Evolutionary conservation across 2,113 vertebrate species (phyloP).

Genomic region (Colius striatus): DNA sequence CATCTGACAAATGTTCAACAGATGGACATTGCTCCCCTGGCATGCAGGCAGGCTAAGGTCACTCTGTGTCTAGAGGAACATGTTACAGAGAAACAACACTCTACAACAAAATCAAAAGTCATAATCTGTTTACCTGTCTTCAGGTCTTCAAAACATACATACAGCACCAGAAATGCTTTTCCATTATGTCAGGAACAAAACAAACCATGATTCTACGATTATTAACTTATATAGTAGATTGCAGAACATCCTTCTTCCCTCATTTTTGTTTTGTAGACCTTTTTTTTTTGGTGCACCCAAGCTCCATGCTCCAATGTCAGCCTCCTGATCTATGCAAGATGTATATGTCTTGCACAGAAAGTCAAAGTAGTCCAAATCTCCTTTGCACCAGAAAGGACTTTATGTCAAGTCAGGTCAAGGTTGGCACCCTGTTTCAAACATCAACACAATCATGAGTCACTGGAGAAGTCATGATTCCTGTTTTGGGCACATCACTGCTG

Average conservation of each 20-base stretch:
- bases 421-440: not conserved
- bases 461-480: not conserved
- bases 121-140: not conserved
- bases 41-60: not conserved
- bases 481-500: not conserved
- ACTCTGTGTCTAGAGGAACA: not conserved
- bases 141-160: not conserved
- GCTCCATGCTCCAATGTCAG: not conserved
- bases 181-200: not conserved
- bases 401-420: not conserved
- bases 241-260: not conserved
- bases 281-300: not conserved
- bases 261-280: not conserved
- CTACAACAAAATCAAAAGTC: not conserved
- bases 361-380: not conserved
- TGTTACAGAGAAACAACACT: not conserved
- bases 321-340: not conserved
- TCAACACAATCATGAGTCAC: not conserved
- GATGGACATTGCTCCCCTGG: not conserved
- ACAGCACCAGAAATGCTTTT: not conserved
- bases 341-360: accelerated
- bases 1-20: not conserved
- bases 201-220: not conserved
- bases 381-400: not conserved
- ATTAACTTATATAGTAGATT: not conserved